Evolutionary conservation across 2,113 vertebrate genomes (phyloP), one percentile per base, ranked within the genome.

Genomic region (Puntigrus tetrazona): DNA sequence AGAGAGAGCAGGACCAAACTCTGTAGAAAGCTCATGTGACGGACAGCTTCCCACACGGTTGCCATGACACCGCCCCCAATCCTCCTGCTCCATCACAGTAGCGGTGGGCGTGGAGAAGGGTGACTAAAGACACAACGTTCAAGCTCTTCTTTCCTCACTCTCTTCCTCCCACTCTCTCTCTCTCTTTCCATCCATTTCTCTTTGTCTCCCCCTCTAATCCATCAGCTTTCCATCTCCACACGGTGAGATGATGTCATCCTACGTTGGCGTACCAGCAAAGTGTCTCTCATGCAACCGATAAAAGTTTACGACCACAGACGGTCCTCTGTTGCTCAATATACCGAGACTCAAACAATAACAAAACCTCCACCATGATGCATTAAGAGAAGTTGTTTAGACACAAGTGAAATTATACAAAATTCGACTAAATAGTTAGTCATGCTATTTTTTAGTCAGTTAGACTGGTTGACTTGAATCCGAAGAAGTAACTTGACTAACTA

Each of bases 111-210:
- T 88, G 88, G 86, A 89, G 88, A 65, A 87, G 89, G 83, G 86
- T 91, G 90, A 91, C 89, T 91, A 90, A 91, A 89, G 82, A 88
- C 86, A 69, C 78, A 86, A 79, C 14, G 78, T 83, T 43, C 75
- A 41, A 59, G 61, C 25, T 83, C 72, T 69, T 85, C 52, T 78
- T 84, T 82, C 76, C 79, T 81, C 55, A 73, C 61, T 69, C 50
- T 74, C 73, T 83, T 34, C 73, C 85, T 70, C 78, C 72, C 81
- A 55, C 78, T 84, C 61, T 87, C 78, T 63, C 34, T 82, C 83
- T 77, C 43, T 81, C 78, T 73, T 13, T 78, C 81, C 55, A 27
- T 61, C 83, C 13, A 45, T 74, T 76, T 80, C 31, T 67, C 55
- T 43, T 72, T 67, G 69, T 86, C 77, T 73, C 74, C 52, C 74